phyloP scores from a whole-genome alignment of 2,113 vertebrate species.

The Aphyosemion australe region DNA sequence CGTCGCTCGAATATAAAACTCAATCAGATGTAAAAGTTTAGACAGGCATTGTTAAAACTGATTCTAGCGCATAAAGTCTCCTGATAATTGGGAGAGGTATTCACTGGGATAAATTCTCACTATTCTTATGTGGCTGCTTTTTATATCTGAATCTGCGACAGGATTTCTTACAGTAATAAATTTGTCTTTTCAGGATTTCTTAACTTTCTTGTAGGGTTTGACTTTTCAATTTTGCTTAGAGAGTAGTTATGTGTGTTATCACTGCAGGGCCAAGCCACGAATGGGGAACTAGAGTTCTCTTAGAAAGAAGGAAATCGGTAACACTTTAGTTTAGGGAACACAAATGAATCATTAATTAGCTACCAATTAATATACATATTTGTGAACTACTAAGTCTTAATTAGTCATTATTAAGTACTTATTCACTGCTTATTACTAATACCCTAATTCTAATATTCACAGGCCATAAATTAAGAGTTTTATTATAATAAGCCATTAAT shows the following conservation, averaged over 20 bases:
- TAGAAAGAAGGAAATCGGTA: no score
- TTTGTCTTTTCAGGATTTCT: neutral
- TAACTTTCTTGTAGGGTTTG: neutral
- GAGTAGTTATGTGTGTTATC: neutral
- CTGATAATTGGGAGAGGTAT: slow-evolving; percentile 32
- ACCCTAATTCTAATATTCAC: no score
- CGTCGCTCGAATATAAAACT: slow-evolving; percentile 35
- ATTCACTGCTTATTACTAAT: no score
- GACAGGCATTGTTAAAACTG: slow-evolving; percentile 45
- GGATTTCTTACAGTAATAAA: neutral
- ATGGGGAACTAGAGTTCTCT: no score
- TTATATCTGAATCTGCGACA: neutral
- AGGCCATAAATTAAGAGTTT: no score
- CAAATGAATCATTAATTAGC: no score
- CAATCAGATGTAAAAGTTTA: slow-evolving; percentile 59
- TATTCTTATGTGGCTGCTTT: slow-evolving; percentile 2
- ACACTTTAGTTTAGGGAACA: no score
- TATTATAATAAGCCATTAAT: no score
- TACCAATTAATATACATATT: no score
- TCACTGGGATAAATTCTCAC: slow-evolving; percentile 4
- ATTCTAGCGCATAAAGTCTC: slow-evolving; percentile 29
- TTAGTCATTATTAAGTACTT: no score
- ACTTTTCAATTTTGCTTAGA: neutral
- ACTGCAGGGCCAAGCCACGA: no score
- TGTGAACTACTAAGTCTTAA: no score